Evolutionary conservation across 2,113 vertebrate genomes (phyloP), one percentile per base, ranked within the genome.

Genomic region (Gracilinanus agilis): DNA sequence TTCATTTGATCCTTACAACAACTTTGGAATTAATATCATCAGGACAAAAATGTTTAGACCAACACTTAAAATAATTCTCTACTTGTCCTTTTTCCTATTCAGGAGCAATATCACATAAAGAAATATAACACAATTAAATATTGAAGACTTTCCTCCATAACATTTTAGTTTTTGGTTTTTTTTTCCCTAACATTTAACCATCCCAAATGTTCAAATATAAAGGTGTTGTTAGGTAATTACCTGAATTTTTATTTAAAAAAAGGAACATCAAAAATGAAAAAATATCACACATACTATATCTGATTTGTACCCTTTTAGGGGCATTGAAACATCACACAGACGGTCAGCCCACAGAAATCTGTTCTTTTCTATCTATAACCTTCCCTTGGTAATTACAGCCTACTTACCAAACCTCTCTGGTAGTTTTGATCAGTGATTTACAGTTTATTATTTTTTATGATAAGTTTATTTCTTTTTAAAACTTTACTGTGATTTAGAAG

Each of bases 291-390:
- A 92, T n/a, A 23, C 27, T 40, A 40, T 67, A 49, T 53, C 56
- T 92, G 44, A 92, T 67, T 92, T 67, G 19, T 44, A 29, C 91
- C 34, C 44, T 67, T 92, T 67, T 53, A 67, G 13, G 34, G 29
- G 27, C 34, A n/a, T 11, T 92, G 56, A 53, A 67, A 92, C 19
- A n/a, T 58, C 27, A 53, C 44, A 44, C 91, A 92, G 56, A 67
- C 29, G 27, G 91, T 27, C 91, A 67, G 56, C 91, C 91, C 91
- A 92, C 91, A 58, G 44, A 53, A 67, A 92, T 92, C 91, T 92
- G 91, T n/a, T 53, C 19, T 67, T 92, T 67, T 67, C 56, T 67
- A n/a, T 67, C 44, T 92, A 53, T 92, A 67, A 92, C 91, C 44
- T 24, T 21, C 61, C 58, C 56, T 53, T 58, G 56, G 7, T 67